Conservation (phyloP, 2,113 vertebrate genomes). For the Aix galericulata region DNA sequence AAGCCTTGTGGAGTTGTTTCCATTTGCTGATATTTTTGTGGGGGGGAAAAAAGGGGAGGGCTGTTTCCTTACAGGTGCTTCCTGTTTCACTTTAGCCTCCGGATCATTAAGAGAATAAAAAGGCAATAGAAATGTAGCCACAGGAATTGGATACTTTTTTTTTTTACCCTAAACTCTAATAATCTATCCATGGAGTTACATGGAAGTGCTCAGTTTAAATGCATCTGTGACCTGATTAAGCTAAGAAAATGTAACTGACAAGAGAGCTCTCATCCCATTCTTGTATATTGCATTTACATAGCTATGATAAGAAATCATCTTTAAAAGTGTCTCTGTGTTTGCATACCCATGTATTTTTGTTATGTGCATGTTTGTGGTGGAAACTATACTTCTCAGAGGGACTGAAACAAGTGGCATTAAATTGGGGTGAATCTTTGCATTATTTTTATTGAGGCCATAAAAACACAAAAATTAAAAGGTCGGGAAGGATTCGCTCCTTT, state of each 20-base stretch:
- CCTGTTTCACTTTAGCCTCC: not conserved
- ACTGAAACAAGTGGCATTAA: not conserved
- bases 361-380: not conserved
- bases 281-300: not conserved
- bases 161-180: not conserved
- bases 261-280: not conserved
- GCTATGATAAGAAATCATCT: not conserved
- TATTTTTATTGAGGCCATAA: not conserved
- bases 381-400: not conserved
- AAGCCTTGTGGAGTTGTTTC: not conserved
- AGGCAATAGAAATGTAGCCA: not conserved
- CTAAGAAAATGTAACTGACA: not conserved
- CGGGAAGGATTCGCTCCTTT: not conserved
- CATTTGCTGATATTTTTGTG: not conserved
- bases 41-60: not conserved
- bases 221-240: not conserved
- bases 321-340: not conserved
- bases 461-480: not conserved
- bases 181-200: not conserved
- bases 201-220: not conserved
- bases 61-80: not conserved
- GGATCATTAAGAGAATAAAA: not conserved
- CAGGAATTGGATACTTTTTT: not conserved
- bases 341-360: not conserved
- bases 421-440: not conserved